A percentile compares a stretch with the other conserved stretches of the same genome.
phyloP scores from a whole-genome alignment of 1,140 invertebrate genomes.

The Cydia splendana region DNA sequence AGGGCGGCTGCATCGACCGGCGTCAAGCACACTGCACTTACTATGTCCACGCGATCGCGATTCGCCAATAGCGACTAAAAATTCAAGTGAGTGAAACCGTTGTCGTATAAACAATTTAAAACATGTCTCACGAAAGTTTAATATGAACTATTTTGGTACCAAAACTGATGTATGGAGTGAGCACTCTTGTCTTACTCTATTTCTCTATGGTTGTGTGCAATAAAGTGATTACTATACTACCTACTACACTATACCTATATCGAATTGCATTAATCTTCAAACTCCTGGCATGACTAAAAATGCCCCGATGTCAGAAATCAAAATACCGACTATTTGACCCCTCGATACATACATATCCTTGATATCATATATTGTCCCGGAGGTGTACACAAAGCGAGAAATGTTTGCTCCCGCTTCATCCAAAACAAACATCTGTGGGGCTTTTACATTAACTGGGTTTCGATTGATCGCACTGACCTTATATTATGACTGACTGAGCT shows the following conservation, averaged over 20 bases:
- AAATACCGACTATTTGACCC: background rate
- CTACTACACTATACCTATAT: background rate
- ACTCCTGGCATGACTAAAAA: background rate
- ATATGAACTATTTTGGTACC: too few relatives aligned
- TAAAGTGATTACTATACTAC: too few relatives aligned
- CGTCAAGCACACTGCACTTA: too few relatives aligned
- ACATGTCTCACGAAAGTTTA: too few relatives aligned
- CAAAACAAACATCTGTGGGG: constrained; percentile 20
- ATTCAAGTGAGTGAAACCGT: too few relatives aligned
- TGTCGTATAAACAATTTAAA: too few relatives aligned
- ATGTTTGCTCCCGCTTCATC: background rate
- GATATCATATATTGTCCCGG: background rate
- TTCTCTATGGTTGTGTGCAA: too few relatives aligned
- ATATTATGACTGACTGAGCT: background rate
- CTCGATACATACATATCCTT: background rate
- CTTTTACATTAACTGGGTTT: constrained; percentile 21
- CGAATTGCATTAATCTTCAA: background rate
- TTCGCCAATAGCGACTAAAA: too few relatives aligned
- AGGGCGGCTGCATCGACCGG: too few relatives aligned
- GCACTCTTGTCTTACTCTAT: too few relatives aligned
- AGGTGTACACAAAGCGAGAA: constrained; percentile 4
- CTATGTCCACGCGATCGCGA: too few relatives aligned
- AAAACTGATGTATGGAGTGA: too few relatives aligned
- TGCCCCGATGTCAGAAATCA: background rate
- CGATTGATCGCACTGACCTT: constrained; percentile 16